These are phyloP conservation scores for Archivesica marissinica DNA, from an alignment of 1,140 invertebrate species.

Conservation along the genomic window DNA sequence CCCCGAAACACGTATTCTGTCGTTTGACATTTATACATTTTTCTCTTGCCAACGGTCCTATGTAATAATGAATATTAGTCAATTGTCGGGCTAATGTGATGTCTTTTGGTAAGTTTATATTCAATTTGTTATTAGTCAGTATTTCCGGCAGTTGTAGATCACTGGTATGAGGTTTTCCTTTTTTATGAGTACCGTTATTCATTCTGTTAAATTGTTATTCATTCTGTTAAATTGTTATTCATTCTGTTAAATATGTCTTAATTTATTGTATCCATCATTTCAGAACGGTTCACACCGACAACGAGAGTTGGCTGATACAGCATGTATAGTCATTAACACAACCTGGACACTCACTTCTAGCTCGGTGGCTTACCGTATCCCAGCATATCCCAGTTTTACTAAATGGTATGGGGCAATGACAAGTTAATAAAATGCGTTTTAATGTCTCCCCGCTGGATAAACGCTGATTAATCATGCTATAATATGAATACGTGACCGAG, in stretches of 20 bases:
- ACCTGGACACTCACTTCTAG: too few relatives aligned
- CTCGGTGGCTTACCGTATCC: not conserved
- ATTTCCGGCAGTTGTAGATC: not conserved
- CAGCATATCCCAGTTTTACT: not conserved
- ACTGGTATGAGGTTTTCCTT: not conserved
- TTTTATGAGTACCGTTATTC: not conserved
- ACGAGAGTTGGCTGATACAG: too few relatives aligned
- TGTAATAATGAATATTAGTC: not conserved
- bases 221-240: not conserved
- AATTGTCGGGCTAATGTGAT: not conserved
- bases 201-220: not conserved
- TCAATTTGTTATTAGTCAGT: not conserved
- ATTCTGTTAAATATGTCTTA: not conserved
- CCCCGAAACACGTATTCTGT: not conserved
- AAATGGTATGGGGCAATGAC: not conserved
- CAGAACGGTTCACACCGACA: not conserved
- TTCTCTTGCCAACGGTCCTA: not conserved
- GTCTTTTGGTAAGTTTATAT: not conserved
- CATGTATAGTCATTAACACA: too few relatives aligned
- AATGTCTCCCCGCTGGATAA: not conserved
- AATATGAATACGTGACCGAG: not conserved
- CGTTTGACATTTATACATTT: not conserved
- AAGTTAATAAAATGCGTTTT: not conserved
- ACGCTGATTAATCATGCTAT: constrained; percentile 1
- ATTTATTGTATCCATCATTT: not conserved